Percentiles rank a stretch among this genome's conserved stretches.
phyloP scores from a whole-genome alignment of 2,113 vertebrate species.

The Neomonachus schauinslandi region DNA sequence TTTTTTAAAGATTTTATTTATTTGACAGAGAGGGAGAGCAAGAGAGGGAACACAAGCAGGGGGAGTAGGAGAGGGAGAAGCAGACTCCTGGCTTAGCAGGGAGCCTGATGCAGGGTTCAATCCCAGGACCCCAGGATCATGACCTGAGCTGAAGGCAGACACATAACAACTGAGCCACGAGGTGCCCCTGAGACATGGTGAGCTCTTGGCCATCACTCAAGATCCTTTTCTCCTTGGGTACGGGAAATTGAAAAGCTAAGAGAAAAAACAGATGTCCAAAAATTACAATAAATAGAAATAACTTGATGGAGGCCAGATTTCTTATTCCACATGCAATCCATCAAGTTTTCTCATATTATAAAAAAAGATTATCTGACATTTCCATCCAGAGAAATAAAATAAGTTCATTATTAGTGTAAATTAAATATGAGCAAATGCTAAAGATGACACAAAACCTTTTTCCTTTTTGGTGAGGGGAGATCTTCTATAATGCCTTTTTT shows the following conservation, averaged over 20 bases:
- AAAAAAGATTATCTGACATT: neutral
- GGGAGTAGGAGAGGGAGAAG: too few relatives aligned
- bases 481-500: neutral
- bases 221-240: neutral
- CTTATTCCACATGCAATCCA: neutral
- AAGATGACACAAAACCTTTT: neutral
- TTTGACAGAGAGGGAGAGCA: too few relatives aligned
- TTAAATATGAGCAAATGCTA: neutral
- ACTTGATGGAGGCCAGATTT: neutral
- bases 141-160: too few relatives aligned
- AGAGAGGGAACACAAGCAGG: too few relatives aligned
- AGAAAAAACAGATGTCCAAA: neutral
- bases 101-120: too few relatives aligned
- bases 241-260: neutral
- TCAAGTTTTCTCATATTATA: neutral
- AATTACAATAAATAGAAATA: conserved; percentile 13
- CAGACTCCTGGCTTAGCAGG: too few relatives aligned
- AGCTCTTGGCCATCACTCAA: neutral
- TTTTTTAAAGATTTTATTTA: too few relatives aligned
- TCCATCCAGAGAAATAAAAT: neutral
- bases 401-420: neutral
- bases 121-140: too few relatives aligned
- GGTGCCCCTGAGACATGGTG: neutral
- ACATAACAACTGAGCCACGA: too few relatives aligned
- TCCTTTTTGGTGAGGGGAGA: neutral